Conservation (phyloP, 2,888 invertebrate genomes). For the Psylliodes chrysocephalus region DNA sequence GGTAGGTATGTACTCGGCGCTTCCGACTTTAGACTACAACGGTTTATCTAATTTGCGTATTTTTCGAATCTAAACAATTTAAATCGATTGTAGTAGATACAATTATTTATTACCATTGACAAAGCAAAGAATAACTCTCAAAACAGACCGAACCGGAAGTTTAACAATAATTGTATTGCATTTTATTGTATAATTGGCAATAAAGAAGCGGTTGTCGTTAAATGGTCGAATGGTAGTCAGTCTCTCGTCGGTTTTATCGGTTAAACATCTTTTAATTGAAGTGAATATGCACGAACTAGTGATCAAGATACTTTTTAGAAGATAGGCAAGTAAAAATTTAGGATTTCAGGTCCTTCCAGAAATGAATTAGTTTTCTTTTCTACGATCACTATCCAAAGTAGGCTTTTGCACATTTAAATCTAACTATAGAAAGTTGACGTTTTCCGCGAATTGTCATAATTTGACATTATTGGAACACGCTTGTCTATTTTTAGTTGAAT, state of each 20-base stretch:
- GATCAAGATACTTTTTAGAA: neutral
- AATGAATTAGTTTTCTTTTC: too few relatives aligned
- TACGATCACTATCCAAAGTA: too few relatives aligned
- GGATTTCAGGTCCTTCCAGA: too few relatives aligned
- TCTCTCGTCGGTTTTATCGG: slow-evolving; percentile 8
- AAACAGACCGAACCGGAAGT: slow-evolving; percentile 35
- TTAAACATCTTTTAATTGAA: slow-evolving; percentile 17
- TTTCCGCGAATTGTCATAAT: too few relatives aligned
- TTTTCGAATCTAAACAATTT: neutral
- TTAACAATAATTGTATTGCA: slow-evolving; percentile 45
- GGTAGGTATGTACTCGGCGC: too few relatives aligned
- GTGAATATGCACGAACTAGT: slow-evolving; percentile 13
- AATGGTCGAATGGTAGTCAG: slow-evolving; percentile 34
- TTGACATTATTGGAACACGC: too few relatives aligned
- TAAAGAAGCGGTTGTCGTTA: slow-evolving; percentile 36
- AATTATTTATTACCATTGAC: neutral
- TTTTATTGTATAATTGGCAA: slow-evolving; percentile 42
- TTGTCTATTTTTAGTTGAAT: too few relatives aligned
- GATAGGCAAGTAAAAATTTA: neutral
- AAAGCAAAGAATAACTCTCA: neutral
- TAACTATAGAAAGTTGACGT: too few relatives aligned
- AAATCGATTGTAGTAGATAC: neutral
- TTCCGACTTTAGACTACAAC: too few relatives aligned
- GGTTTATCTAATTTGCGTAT: neutral
- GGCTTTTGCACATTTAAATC: too few relatives aligned